Base-by-base conservation (phyloP, 2,113 vertebrate genomes). In the Cynoglossus semilaevis region DNA sequence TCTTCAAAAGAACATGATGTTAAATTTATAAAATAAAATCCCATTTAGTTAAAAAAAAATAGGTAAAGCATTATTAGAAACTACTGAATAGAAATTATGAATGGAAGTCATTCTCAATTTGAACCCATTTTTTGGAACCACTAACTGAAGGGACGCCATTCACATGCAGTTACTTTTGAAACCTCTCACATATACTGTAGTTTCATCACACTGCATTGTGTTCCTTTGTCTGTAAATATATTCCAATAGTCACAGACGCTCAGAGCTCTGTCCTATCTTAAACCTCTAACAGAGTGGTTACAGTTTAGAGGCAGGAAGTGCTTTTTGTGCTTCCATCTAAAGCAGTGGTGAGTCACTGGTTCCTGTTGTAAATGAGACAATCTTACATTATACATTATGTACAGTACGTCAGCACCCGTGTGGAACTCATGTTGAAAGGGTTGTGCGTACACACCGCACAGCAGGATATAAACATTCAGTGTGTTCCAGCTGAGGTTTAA, bases 321-420 rank as follows among this genome's bases (percentile, higher is more conserved):
- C 38, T 38, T 61, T 46, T 81, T 88, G 83, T 87, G 87, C 85
- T 87, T 88, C 60, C 52, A 44, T 61, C 74, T 57, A 60, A 51
- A 63, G 60, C 47, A 44, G 78, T 77, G 80, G 77, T 74, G 69
- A 54, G 60, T 72, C 58, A 45, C 69, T 69, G 57, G 76, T 52
- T 51, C 67, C 61, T 48, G 13, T 3, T 40, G 10, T 42, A 42
- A 70, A 81, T 9, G 34, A 72, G 58, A 68, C 65, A 3, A 59
- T 41, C 47, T 10, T 58, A 70, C 70, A 38, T 41, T 11, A 49
- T 72, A 81, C 72, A 84, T 34, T 85, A 82, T 87, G 72, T 85
- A 86, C 73, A 82, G 22, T 6, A 29, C 22, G 22, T 69, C 77
- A 73, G 79, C 84, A 85, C 78, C 76, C 59, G 67, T 80, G 58